A percentile compares a stretch with the other conserved stretches of the same genome.
These are phyloP conservation scores for Myocastor coypus DNA, from an alignment of 2,113 vertebrate species.

Conservation along the genomic window DNA sequence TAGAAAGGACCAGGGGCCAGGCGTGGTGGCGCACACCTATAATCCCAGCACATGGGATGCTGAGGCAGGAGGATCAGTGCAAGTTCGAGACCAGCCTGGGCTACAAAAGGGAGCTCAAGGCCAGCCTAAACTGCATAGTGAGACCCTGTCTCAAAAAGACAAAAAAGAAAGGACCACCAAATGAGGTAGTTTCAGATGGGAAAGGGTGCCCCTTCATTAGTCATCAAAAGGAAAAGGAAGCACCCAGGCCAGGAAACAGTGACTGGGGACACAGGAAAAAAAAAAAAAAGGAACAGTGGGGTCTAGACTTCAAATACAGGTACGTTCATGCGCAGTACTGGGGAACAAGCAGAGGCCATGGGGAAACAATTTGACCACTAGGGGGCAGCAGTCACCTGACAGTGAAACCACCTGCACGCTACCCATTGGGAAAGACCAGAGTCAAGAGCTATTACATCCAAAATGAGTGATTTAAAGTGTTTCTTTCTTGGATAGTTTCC, in stretches of 20 bases:
- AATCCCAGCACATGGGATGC: too few relatives aligned
- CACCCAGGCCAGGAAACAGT: not conserved
- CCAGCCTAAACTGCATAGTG: too few relatives aligned
- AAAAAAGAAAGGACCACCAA: too few relatives aligned
- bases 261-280: not conserved
- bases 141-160: too few relatives aligned
- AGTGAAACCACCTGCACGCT: not conserved
- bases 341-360: accelerated
- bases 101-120: too few relatives aligned
- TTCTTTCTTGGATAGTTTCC: not conserved
- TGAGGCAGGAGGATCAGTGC: too few relatives aligned
- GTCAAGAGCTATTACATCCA: not conserved
- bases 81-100: too few relatives aligned
- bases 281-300: not conserved
- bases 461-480: not conserved
- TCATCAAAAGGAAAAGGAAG: constrained; percentile 28
- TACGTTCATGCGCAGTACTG: accelerated
- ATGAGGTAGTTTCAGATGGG: not conserved
- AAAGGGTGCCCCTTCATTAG: not conserved
- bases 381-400: not conserved
- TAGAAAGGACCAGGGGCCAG: constrained; percentile 14
- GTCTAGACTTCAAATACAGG: not conserved
- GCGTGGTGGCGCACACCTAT: too few relatives aligned
- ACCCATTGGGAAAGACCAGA: not conserved
- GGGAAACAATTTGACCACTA: not conserved